phyloP scores from a whole-genome alignment of 2,113 vertebrate species.

The Anser cygnoides region DNA sequence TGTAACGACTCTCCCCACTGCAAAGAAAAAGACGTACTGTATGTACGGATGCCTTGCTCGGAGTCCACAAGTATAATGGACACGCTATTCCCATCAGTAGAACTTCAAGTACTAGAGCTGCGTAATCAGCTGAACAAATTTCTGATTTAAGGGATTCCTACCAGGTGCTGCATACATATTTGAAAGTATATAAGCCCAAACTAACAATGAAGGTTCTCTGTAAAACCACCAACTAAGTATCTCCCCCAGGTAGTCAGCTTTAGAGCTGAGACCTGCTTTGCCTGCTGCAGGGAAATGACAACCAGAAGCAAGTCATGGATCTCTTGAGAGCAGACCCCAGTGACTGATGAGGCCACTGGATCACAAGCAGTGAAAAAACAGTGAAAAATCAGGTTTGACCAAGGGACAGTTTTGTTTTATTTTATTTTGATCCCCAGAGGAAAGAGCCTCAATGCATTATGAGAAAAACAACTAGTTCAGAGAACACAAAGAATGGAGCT shows the following conservation, averaged over 20 bases:
- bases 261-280: background rate
- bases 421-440: background rate
- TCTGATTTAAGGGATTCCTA: background rate
- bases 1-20: background rate
- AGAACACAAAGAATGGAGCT: background rate
- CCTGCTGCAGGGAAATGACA: background rate
- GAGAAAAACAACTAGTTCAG: background rate
- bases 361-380: background rate
- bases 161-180: background rate
- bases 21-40: background rate
- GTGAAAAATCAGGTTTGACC: background rate
- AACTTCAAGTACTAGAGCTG: background rate
- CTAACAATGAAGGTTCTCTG: background rate
- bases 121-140: background rate
- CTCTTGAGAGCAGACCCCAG: background rate
- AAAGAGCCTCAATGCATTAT: too few relatives aligned
- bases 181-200: background rate
- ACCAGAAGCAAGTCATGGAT: background rate
- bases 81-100: background rate
- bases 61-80: background rate
- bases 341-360: background rate
- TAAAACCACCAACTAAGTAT: background rate
- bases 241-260: background rate
- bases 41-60: background rate
- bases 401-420: background rate